A percentile compares a stretch with the other conserved stretches of the same genome.
Conservation (phyloP, 2,113 vertebrate genomes). For the Formicarius rufipectus region DNA sequence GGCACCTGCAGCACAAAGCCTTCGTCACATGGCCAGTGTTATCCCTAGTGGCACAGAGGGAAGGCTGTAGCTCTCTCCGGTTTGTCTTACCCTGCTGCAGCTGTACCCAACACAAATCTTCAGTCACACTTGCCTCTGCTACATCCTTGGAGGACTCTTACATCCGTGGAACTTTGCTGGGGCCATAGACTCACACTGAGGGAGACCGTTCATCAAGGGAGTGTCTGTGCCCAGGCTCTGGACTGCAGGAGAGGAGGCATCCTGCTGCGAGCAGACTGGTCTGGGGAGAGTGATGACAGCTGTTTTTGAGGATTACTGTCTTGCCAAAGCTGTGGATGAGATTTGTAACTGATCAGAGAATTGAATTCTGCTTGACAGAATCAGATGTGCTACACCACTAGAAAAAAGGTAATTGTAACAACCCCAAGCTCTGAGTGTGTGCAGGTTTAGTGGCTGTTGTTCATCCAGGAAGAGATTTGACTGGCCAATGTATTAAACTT, state of each 20-base stretch:
- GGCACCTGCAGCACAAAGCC: background rate
- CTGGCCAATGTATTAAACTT: background rate
- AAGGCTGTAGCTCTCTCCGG: background rate
- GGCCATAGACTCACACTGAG: fast-evolving
- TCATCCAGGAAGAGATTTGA: background rate
- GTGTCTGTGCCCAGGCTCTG: background rate
- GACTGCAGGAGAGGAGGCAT: background rate
- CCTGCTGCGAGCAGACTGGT: background rate
- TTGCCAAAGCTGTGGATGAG: background rate
- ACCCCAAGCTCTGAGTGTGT: background rate
- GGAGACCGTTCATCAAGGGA: background rate
- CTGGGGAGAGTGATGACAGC: background rate
- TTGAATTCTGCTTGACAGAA: background rate
- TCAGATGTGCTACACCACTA: background rate
- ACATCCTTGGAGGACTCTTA: background rate
- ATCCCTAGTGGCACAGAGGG: background rate
- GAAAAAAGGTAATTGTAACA: background rate
- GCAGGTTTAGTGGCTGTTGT: background rate
- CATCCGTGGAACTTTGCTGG: background rate
- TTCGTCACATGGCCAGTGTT: background rate
- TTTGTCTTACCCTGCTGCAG: background rate
- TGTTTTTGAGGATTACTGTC: background rate
- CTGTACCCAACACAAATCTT: background rate
- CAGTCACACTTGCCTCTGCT: background rate
- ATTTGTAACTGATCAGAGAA: background rate